Evolutionary conservation across 2,113 vertebrate species (phyloP), one percentile per base, ranked within the genome.

Genomic region (Theristicus caerulescens): DNA sequence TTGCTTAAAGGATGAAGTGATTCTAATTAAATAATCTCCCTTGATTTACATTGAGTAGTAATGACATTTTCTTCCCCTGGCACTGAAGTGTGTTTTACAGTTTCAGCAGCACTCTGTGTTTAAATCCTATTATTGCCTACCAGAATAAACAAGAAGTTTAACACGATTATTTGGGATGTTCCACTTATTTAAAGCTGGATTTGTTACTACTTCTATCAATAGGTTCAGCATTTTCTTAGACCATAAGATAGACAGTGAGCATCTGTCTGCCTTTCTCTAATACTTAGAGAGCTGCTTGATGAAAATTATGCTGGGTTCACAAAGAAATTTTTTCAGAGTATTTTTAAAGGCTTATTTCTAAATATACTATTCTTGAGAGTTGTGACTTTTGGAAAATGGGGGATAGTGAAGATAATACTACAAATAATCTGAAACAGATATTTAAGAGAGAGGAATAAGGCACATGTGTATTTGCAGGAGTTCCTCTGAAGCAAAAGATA

Each of bases 81-180:
- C 40, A 84, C 38, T 10, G 8, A 94, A 83, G 7, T 57, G 29
- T 80, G 42, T 86, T 93, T 83, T 93, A 92, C 59, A 86, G 51
- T 81, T 96, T 90, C 86, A 70, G 55, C 31, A 84, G 38, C 47
- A 55, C 31, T 90, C 62, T 55, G 27, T 58, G 25, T 71, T 90
- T 90, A 90, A 96, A 95, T 93, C 90, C 38, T 81, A 52, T 88
- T 94, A 74, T 88, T 90, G 58, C 46, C 72, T 86, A 90, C 51
- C 55, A 78, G 86, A 86, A 77, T 88, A 96, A 92, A 94, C 71
- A 95, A 92, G 55, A 91, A 90, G 24, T 93, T 88, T 92, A 86
- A 88, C 42, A 47, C 0, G 3, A 90, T 93, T 94, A 81, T 86
- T 88, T 88, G 59, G 38, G 42, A 78, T 92, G 42, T 90, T 93